Evolutionary conservation across 2,113 vertebrate genomes (phyloP), one percentile per base, ranked within the genome.

Genomic region (Trematomus loennbergii): DNA sequence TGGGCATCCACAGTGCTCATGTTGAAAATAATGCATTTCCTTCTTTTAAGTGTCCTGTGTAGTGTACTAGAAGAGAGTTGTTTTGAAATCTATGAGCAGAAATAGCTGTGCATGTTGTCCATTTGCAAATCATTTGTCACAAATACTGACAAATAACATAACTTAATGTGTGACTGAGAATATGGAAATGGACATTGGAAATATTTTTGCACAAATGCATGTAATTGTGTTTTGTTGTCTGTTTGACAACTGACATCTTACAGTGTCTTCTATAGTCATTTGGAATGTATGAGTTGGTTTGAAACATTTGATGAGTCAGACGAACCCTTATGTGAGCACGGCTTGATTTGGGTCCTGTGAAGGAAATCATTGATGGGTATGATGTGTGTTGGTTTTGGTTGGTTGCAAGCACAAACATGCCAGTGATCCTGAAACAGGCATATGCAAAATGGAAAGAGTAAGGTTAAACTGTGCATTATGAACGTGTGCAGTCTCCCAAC

Each of bases 261-360:
- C 18, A 13, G 46, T 68, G 53, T 71, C 3, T 9, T 57, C 6
- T n/a, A 54, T 22, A 54, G 7, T 36, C 53, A 12, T 58, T 57
- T 75, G 29, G 63, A 57, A 16, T 12, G 25, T 75, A 11, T 11
- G 22, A 52, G 29, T 36, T 9, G 67, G 70, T 63, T 70, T 77
- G 50, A 50, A 22, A 40, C 36, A 8, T 40, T 40, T 40, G 2
- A 4, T 33, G 50, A 33, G 18, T 25, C 22, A 8, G 48, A 66
- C 12, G 2, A 20, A 68, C 4, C 62, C 8, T 65, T 17, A 0
- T 29, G 46, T 25, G 3, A 46, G 52, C 5, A 29, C 59, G 33
- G 58, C 54, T 50, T 13, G 25, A 3, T 43, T 5, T 12, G 11
- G 8, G 40, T 6, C 12, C n/a, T 25, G 10, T 17, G 0, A n/a